Conservation (phyloP, 1,140 invertebrate genomes). For the Pseudobourletiella spinata region DNA sequence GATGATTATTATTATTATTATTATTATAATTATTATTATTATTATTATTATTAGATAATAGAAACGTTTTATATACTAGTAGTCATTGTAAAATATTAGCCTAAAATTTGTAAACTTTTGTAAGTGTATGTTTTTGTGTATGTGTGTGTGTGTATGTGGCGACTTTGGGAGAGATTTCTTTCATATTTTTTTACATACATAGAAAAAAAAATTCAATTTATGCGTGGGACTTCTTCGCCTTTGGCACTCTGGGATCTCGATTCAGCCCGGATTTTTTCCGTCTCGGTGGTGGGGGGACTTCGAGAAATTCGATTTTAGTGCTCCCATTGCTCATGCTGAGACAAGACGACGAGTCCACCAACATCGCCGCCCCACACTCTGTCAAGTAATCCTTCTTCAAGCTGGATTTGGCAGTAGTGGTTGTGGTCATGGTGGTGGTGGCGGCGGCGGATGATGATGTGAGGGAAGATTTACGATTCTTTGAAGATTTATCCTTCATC, state of each 20-base stretch:
- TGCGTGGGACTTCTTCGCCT: conserved; percentile 8
- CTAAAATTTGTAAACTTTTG: background rate
- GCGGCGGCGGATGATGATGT: background rate
- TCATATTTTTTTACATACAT: background rate
- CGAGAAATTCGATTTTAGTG: conserved; percentile 20
- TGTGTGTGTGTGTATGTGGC: background rate
- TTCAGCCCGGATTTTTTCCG: conserved; percentile 21
- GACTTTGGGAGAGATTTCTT: background rate
- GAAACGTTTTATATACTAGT: background rate
- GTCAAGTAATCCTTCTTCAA: background rate
- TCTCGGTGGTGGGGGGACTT: conserved; percentile 23
- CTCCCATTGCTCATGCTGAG: background rate
- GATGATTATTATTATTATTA: too few species aligned
- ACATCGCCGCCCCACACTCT: too few species aligned
- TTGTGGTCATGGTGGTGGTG: background rate
- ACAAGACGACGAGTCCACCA: too few species aligned
- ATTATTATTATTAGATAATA: too few species aligned
- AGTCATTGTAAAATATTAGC: background rate
- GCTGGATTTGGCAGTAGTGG: background rate
- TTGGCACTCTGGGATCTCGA: conserved; percentile 22
- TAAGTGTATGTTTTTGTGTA: background rate
- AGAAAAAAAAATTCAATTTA: background rate
- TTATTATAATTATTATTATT: too few species aligned
- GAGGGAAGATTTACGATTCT: background rate
- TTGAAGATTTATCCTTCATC: background rate